Evolutionary conservation across 2,113 vertebrate genomes (phyloP), one percentile per base, ranked within the genome.

Genomic region (Scartelaos histophorus): DNA sequence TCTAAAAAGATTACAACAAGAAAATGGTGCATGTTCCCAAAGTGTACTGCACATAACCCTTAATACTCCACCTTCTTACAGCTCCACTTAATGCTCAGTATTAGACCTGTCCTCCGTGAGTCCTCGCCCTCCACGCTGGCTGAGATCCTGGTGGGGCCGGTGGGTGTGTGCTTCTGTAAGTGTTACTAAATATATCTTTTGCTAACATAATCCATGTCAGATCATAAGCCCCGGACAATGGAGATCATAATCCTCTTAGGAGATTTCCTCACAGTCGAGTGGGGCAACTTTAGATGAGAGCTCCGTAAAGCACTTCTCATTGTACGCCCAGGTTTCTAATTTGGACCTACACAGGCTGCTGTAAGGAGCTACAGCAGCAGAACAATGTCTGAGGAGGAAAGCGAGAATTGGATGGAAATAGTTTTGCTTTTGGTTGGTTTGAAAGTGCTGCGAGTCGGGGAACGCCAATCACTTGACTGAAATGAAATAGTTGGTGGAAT

Each of bases 171-270:
- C 69, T 77, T 77, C 73, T 77, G 78, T 61, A 72, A 66, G 72
- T 75, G 78, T 51, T 80, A 76, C 85, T 88, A 89, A 90, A 86
- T 79, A 85, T 86, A 85, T 88, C 83, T 78, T 43, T 68, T 64
- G 49, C 73, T 19, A 22, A 75, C 69, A 22, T 86, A 91, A 91
- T 86, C 83, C 89, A 64, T 70, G 83, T 87, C 69, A 24, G 81
- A 78, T 83, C 78, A 78, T 81, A 86, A 88, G 56, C 81, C 72
- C 49, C 57, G 81, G 75, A 87, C 88, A 87, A 88, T 90, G 70
- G 78, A 71, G 75, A 84, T 82, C 15, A 58, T 87, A 87, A 86
- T 90, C 86, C 89, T 49, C 73, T 70, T 82, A 79, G 79, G 75
- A 76, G 85, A 74, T 89, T 90, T 82, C 74, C 51, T 69, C 2